Percentiles rank a stretch among this genome's conserved stretches.
These are phyloP conservation scores for Lithophane ornitopus DNA, from an alignment of 2,888 invertebrate species.

Conservation along the genomic window DNA sequence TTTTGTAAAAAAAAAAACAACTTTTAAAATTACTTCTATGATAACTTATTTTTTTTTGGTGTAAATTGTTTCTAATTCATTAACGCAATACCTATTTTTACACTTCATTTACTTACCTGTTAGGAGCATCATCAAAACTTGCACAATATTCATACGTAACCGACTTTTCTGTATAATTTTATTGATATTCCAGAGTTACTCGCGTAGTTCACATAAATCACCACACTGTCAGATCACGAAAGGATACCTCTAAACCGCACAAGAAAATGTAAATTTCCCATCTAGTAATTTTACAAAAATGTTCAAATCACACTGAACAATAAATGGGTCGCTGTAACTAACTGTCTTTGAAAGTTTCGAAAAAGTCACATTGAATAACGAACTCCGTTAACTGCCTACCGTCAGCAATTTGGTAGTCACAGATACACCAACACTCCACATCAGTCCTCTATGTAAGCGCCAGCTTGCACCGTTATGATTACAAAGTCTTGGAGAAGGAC, in stretches of 20 bases:
- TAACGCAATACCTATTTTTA: not conserved
- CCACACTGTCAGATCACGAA: slow-evolving; percentile 18
- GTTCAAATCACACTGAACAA: slow-evolving; percentile 9
- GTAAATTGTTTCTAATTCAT: not conserved
- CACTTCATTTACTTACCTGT: slow-evolving; percentile 33
- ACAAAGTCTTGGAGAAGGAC: slow-evolving; percentile 40
- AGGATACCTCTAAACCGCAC: not conserved
- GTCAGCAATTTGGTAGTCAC: slow-evolving; percentile 28
- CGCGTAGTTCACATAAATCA: slow-evolving; percentile 20
- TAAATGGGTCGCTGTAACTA: not conserved
- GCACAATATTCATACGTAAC: not conserved
- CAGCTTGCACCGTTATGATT: slow-evolving; percentile 35
- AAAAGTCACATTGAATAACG: slow-evolving; percentile 24
- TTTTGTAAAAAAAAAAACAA: not conserved
- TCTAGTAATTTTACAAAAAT: not conserved
- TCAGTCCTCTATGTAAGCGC: slow-evolving; percentile 27
- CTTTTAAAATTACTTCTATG: not conserved
- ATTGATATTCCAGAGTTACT: not conserved
- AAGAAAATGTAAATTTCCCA: slow-evolving; percentile 3
- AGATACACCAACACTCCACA: slow-evolving; percentile 46
- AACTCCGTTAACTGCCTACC: slow-evolving; percentile 6
- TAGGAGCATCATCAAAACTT: not conserved
- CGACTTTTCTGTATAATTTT: not conserved
- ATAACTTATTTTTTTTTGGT: not conserved
- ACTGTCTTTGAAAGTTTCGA: slow-evolving; percentile 10